These are phyloP conservation scores for Vireo altiloquus DNA, from an alignment of 2,113 vertebrate genomes.

Conservation along the genomic window DNA sequence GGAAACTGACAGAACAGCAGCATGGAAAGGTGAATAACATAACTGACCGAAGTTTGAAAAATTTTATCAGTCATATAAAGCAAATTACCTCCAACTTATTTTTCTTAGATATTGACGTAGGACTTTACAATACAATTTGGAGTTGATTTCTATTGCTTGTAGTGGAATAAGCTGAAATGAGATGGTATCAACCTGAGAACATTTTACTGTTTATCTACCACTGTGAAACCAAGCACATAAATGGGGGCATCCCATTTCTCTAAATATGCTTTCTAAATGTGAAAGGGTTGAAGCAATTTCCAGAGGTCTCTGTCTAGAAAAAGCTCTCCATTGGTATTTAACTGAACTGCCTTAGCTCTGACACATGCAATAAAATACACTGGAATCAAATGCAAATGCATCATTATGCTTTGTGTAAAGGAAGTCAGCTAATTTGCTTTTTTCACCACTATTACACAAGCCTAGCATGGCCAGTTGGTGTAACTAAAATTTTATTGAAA, in stretches of 20 bases:
- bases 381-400: conserved; percentile 35
- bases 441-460: background rate
- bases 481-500: background rate
- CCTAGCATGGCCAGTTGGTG: background rate
- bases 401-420: conserved; percentile 36
- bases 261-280: conserved; percentile 64
- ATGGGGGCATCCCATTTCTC: conserved; percentile 25
- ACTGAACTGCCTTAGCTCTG: conserved; percentile 58
- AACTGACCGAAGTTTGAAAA: background rate
- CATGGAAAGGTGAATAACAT: background rate
- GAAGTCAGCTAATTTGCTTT: background rate
- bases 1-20: background rate
- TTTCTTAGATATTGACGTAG: background rate
- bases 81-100: background rate
- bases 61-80: background rate
- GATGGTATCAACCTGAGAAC: background rate
- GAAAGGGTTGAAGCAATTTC: conserved; percentile 68
- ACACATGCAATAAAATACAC: conserved; percentile 21
- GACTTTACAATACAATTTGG: background rate
- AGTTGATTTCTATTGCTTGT: background rate
- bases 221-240: background rate
- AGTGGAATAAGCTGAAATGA: background rate
- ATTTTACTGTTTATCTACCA: background rate
- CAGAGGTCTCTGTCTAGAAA: conserved; percentile 60
- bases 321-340: conserved; percentile 55